phyloP scores from a whole-genome alignment of 2,113 vertebrate genomes.

The Vulpes vulpes region DNA sequence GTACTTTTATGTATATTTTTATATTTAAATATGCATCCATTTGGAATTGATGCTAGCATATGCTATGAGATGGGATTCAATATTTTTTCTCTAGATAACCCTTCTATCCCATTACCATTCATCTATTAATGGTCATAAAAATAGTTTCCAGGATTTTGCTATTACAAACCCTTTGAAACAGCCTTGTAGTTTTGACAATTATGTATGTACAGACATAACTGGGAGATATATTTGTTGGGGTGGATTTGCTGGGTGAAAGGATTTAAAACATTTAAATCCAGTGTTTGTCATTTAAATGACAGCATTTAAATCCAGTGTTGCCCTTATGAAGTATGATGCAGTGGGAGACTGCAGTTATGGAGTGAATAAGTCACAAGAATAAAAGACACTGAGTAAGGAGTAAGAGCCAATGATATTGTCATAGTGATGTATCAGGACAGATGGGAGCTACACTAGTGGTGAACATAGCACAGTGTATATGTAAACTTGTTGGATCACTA shows the following conservation, averaged over 20 bases:
- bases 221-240: background rate
- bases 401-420: background rate
- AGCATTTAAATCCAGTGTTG: background rate
- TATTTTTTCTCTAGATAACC: background rate
- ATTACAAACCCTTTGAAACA: background rate
- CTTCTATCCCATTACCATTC: background rate
- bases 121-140: background rate
- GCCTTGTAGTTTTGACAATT: background rate
- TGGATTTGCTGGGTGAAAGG: background rate
- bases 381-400: background rate
- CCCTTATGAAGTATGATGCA: background rate
- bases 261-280: background rate
- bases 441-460: background rate
- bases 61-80: background rate
- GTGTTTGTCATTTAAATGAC: background rate
- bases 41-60: background rate
- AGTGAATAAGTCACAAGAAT: background rate
- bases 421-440: background rate
- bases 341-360: background rate
- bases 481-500: too few relatives aligned
- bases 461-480: background rate
- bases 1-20: background rate
- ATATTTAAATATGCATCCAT: background rate
- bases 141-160: background rate
- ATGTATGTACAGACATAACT: background rate